phyloP scores from a whole-genome alignment of 1,140 invertebrate species.

The Drosophila biarmipes region DNA sequence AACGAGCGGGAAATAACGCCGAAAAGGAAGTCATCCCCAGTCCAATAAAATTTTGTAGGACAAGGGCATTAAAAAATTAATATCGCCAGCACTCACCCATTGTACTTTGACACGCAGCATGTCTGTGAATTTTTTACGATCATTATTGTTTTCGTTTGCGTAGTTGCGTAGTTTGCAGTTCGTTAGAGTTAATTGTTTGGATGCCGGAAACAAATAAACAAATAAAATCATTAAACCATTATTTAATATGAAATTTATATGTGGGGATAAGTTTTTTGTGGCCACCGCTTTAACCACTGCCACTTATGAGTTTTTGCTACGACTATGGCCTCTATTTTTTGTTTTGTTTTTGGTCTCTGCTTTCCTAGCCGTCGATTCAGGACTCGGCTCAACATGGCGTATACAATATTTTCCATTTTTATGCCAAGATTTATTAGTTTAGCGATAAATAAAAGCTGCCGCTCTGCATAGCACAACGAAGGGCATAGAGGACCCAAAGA shows the following conservation, averaged over 20 bases:
- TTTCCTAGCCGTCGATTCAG: constrained; percentile 32
- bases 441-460: constrained; percentile 65
- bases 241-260: constrained; percentile 53
- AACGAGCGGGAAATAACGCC: constrained; percentile 21
- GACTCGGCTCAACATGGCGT: constrained; percentile 54
- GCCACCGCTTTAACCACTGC: constrained; percentile 21
- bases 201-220: constrained; percentile 65
- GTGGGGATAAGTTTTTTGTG: constrained; percentile 34
- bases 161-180: constrained; percentile 59
- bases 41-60: constrained; percentile 39
- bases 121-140: constrained; percentile 60
- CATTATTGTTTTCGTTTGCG: constrained; percentile 42
- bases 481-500: neutral
- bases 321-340: constrained; percentile 26
- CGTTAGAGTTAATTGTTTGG: constrained; percentile 74
- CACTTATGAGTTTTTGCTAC: constrained; percentile 41
- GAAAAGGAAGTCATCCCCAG: constrained; percentile 7
- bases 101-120: constrained; percentile 80
- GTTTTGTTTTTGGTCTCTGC: neutral
- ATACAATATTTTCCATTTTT: constrained; percentile 72
- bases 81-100: constrained; percentile 72
- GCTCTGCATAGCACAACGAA: constrained; percentile 35
- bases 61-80: constrained; percentile 59
- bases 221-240: constrained; percentile 60
- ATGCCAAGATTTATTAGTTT: constrained; percentile 70